phyloP scores from a whole-genome alignment of 1,140 invertebrate genomes.

The Diorhabda sublineata region DNA sequence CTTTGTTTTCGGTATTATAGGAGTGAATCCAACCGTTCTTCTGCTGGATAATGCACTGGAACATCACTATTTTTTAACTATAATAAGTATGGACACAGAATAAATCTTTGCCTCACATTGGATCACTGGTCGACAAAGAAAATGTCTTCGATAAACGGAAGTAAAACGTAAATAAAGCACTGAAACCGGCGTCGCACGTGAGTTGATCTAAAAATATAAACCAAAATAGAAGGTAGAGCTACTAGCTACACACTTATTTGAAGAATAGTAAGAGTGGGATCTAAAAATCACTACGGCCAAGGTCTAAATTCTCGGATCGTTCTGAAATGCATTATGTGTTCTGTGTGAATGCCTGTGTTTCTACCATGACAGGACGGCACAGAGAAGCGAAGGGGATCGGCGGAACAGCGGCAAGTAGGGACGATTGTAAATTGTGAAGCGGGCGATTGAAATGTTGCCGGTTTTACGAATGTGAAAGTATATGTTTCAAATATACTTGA shows the following conservation, averaged over 20 bases:
- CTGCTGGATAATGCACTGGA: conserved; percentile 79
- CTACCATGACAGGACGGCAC: neutral
- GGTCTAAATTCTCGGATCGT: conserved; percentile 4
- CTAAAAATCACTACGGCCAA: neutral
- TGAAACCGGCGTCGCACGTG: conserved; percentile 13
- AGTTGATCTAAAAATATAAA: conserved; percentile 19
- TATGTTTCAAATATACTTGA: too few relatives aligned
- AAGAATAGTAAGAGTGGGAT: neutral
- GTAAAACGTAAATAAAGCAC: conserved; percentile 14
- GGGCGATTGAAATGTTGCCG: conserved; percentile 5
- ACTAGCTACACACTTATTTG: neutral
- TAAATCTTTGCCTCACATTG: neutral
- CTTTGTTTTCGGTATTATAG: conserved; percentile 65
- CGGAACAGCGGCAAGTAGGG: conserved; percentile 9
- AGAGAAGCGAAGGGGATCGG: conserved; percentile 8
- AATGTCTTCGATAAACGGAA: conserved; percentile 13
- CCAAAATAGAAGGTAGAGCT: conserved; percentile 12
- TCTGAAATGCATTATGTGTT: conserved; percentile 11
- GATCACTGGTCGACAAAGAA: conserved; percentile 10
- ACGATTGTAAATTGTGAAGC: conserved; percentile 4
- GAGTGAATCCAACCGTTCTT: conserved; percentile 71
- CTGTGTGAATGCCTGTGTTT: neutral
- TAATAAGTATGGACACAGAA: neutral
- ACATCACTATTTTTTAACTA: conserved; percentile 51
- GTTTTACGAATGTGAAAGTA: neutral